Evolutionary conservation across 2,113 vertebrate genomes (phyloP), one percentile per base, ranked within the genome.

Genomic region (Elaphurus davidianus): DNA sequence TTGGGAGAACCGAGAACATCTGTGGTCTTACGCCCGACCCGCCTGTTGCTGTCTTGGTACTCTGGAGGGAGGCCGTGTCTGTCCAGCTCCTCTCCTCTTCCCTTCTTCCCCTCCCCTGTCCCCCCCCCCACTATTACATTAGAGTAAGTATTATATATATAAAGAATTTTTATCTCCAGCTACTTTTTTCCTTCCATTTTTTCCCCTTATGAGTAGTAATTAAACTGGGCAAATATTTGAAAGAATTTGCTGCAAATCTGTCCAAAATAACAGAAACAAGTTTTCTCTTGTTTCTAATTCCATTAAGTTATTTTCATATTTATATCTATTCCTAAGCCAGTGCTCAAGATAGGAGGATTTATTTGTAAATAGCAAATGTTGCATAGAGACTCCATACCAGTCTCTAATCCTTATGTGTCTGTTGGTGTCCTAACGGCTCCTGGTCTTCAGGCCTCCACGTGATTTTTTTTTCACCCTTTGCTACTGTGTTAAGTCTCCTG

Each of bases 171-270:
- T 64, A 5, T 85, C 19, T 57, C 43, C 27, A 16, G 87, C 27
- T 94, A 6, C 43, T 47, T 86, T 55, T 43, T 47, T 78, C n/a
- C 21, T 83, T 83, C 21, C 30, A 55, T 57, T 95, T 60, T n/a
- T 95, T 60, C 9, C 14, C 9, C 43, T 15, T 23, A 8, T 78
- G 50, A 67, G 25, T 30, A 59, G 9, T 55, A 89, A 86, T 91
- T 87, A 91, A 91, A 91, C 47, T 76, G 36, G 67, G 21, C 19
- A 97, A 23, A 50, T 96, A 62, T 16, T 87, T 95, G 55, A 78
- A 97, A 96, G 30, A 97, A 97, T 94, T 92, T 96, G 7, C 96
- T 67, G 3, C 33, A 15, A 27, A 57, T 96, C 81, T 95, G 28
- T 57, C 62, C 57, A 84, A 23, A 92, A 47, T 92, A 96, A 87